These are phyloP conservation scores for Prionace glauca DNA, from an alignment of 2,797 vertebrate genomes.

Conservation along the genomic window DNA sequence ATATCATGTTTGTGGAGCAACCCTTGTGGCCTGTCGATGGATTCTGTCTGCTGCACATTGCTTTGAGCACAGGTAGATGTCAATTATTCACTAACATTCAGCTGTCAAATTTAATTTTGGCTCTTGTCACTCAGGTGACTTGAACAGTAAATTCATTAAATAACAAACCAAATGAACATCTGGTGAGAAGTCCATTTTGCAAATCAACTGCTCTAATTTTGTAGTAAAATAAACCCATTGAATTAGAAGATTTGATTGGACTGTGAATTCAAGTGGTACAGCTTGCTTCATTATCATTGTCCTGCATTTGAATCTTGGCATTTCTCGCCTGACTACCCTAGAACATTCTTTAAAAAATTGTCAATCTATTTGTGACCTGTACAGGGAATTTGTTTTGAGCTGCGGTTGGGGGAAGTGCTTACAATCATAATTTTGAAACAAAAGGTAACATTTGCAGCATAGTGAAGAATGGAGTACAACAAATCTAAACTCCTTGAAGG, in stretches of 20 bases:
- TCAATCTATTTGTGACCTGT: not conserved
- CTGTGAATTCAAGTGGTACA: not conserved
- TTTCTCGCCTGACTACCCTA: not conserved
- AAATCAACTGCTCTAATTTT: not conserved
- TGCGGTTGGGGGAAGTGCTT: not conserved
- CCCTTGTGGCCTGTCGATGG: conserved; percentile 26
- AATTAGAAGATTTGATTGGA: not conserved
- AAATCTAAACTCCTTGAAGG: not conserved
- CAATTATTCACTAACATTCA: not conserved
- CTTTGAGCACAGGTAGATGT: not conserved
- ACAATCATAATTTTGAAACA: not conserved
- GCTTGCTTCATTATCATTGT: not conserved
- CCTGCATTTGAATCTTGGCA: not conserved
- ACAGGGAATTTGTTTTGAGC: not conserved
- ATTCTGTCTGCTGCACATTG: conserved; percentile 34
- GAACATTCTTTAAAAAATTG: not conserved
- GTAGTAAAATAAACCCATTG: not conserved
- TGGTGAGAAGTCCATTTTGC: not conserved
- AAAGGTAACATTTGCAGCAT: not conserved
- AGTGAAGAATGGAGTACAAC: not conserved
- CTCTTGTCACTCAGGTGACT: not conserved
- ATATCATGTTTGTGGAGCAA: not conserved
- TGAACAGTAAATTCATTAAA: not conserved
- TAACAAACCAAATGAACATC: not conserved
- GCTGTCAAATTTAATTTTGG: not conserved